Evolutionary conservation across 1,140 invertebrate species (phyloP).

Genomic region (Ridgeia piscesae): DNA sequence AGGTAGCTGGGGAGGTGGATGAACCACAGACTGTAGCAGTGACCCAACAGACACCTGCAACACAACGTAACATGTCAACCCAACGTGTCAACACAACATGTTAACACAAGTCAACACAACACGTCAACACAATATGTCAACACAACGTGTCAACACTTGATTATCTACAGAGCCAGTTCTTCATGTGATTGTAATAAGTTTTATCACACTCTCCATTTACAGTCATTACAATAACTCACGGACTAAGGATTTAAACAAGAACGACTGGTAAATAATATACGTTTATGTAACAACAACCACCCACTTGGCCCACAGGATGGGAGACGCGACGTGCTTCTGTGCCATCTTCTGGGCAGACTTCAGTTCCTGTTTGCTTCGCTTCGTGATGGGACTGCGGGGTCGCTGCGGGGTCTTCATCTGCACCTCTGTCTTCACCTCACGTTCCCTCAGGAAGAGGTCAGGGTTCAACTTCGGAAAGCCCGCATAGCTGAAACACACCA

Average conservation of each 20-base stretch:
- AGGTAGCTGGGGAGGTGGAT: slow-evolving; percentile 85
- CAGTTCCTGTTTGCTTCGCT: slow-evolving; percentile 92
- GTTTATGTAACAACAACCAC: slow-evolving; percentile 19
- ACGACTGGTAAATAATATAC: too few species aligned
- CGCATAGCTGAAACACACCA: slow-evolving; percentile 35
- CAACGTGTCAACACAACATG: too few species aligned
- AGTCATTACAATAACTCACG: too few species aligned
- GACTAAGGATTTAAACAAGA: too few species aligned
- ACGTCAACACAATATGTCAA: too few species aligned
- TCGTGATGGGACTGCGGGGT: slow-evolving; percentile 86
- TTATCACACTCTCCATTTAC: too few species aligned
- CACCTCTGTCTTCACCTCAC: background rate
- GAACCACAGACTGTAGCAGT: slow-evolving; percentile 89
- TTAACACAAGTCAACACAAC: too few species aligned
- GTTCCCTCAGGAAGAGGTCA: slow-evolving; percentile 60
- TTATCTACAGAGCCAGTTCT: too few species aligned
- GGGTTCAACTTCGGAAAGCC: slow-evolving; percentile 62
- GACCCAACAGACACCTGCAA: slow-evolving; percentile 59
- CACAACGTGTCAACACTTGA: too few species aligned
- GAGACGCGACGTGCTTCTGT: slow-evolving; percentile 69
- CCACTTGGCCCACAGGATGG: slow-evolving; percentile 89
- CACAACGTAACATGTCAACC: background rate
- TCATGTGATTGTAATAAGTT: too few species aligned
- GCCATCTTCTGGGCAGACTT: slow-evolving; percentile 82
- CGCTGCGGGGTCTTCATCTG: slow-evolving; percentile 49